Conservation (phyloP, 2,888 invertebrate species). For the Therioaphis trifolii region DNA sequence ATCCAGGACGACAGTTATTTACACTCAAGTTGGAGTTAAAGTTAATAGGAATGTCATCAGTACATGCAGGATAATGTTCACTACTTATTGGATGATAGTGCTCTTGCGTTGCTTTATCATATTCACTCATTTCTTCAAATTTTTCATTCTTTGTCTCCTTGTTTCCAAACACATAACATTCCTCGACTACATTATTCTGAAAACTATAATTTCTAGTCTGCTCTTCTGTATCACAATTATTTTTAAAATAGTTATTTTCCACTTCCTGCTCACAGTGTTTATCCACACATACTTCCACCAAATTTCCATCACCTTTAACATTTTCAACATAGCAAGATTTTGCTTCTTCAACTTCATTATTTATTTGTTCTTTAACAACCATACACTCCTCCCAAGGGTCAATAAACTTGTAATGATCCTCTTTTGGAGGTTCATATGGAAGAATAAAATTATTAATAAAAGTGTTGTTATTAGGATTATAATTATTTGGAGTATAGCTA, state of each 20-base stretch:
- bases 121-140: slow-evolving; percentile 29
- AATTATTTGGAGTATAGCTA: slow-evolving; percentile 30
- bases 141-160: not conserved
- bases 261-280: not conserved
- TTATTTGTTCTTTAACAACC: not conserved
- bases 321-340: not conserved
- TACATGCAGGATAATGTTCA: slow-evolving; percentile 43
- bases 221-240: slow-evolving; percentile 16
- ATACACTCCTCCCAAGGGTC: slow-evolving; percentile 81
- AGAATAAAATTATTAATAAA: slow-evolving; percentile 7
- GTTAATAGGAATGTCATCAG: slow-evolving; percentile 44
- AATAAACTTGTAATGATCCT: slow-evolving; percentile 68
- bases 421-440: slow-evolving; percentile 45
- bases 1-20: slow-evolving; percentile 50
- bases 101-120: not conserved
- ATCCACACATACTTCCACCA: not conserved
- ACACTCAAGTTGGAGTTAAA: slow-evolving; percentile 41
- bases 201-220: slow-evolving; percentile 43
- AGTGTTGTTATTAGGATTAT: slow-evolving; percentile 35
- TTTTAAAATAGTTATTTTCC: slow-evolving; percentile 9
- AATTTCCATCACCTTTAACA: slow-evolving; percentile 20
- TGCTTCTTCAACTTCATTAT: not conserved
- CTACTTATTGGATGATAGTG: not conserved
- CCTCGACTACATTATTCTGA: slow-evolving; percentile 38
- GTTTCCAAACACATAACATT: slow-evolving; percentile 13